Evolutionary conservation across 2,797 vertebrate species (phyloP), one percentile per base, ranked within the genome.

Genomic region (Rousettus madagascariensis): DNA sequence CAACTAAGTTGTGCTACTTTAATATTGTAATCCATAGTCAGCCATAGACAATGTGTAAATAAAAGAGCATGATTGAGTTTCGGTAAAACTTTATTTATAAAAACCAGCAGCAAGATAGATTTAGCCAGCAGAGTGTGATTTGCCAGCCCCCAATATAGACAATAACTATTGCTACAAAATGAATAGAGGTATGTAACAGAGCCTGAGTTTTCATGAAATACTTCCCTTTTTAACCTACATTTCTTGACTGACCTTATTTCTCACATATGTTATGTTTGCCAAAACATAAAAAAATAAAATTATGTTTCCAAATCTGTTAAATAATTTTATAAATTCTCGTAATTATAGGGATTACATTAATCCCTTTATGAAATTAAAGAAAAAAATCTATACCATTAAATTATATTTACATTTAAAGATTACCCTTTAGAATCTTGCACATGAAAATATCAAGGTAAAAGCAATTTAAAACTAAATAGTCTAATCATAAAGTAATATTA

Each of bases 81-180:
- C 51, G 79, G 15, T 6, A 77, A 63, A 86, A 16, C 4, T 33
- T 43, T 43, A 28, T 79, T 91, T 41, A 41, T 6, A 22, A 75
- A 80, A 88, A n/a, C 16, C 53, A 8, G 2, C 1, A 79, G 26
- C 20, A 41, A 2, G 6, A 5, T 17, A 71, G 11, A 36, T 55
- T 79, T 41, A 2, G 2, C 16, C 26, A 51, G 22, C 13, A 80
- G 19, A 1, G 6, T 84, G 1, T 24, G 57, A 3, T 65, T 46
- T 83, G 8, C 8, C 41, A 26, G n/a, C 11, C 0, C 0, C 0
- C 38, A 20, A 26, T n/a, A 30, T 1, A 71, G 15, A 20, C 28
- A 15, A 57, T 26, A 80, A 33, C 33, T 49, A 30, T 10, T 82
- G 2, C 22, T 63, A 38, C 12, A 46, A 46, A 69, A 69, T 46